Conservation (phyloP, 2,888 invertebrate genomes). For the Neoscelio sp. region DNA sequence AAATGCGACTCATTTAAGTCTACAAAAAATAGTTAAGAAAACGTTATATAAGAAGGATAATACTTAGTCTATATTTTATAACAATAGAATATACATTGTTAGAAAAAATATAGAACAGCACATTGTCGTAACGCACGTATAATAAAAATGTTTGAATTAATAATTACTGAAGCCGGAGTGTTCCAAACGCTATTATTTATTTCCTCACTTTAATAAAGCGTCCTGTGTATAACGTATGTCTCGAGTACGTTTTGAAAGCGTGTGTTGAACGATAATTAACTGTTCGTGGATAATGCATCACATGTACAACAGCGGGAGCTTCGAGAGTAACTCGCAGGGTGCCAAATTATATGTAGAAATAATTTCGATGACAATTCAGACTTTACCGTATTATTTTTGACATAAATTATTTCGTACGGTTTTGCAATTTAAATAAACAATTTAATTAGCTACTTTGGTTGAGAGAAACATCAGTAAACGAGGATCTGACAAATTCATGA, state of each 20-base stretch:
- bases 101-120: too few relatives aligned
- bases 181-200: constrained; percentile 51
- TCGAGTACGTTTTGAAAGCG: constrained; percentile 48
- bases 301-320: constrained; percentile 56
- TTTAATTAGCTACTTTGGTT: too few relatives aligned
- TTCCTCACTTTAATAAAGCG: constrained; percentile 58
- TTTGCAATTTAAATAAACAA: constrained; percentile 35
- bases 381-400: constrained; percentile 26
- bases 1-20: too few relatives aligned
- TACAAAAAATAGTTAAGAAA: too few relatives aligned
- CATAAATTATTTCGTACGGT: constrained; percentile 31
- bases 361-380: constrained; percentile 52
- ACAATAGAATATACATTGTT: too few relatives aligned
- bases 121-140: constrained; percentile 39
- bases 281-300: constrained; percentile 61
- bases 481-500: too few relatives aligned
- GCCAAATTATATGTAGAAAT: constrained; percentile 61
- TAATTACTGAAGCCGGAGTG: constrained; percentile 24
- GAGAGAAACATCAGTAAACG: too few relatives aligned
- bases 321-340: constrained; percentile 52
- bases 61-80: too few relatives aligned
- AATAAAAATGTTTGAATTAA: constrained; percentile 54
- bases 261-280: constrained; percentile 62
- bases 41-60: too few relatives aligned
- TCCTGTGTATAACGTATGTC: constrained; percentile 37